Evolutionary conservation across 2,888 invertebrate species (phyloP), one percentile per base, ranked within the genome.

Genomic region (Leucophora obtusa): DNA sequence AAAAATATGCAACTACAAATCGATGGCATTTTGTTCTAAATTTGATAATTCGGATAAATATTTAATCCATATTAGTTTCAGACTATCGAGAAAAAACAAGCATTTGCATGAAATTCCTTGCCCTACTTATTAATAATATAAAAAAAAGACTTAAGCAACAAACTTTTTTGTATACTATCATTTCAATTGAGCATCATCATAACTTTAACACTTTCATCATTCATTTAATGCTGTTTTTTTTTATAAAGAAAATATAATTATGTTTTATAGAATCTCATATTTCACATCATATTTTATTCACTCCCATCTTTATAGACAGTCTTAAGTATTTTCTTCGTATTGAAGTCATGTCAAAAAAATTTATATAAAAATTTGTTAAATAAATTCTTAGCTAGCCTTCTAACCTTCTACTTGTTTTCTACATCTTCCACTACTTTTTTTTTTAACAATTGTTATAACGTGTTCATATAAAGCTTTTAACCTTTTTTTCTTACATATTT

Each of bases 401-500:
- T 59, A 65, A 70, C 70, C 53, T 47, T 47, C n/a, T 47, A 7
- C 21, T 14, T 18, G 11, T 18, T n/a, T 18, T 59, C 51, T 62
- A 56, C 56, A 28, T 21, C 24, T 21, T 14, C 56, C 8, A 15
- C n/a, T 56, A 28, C 24, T 54, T 54, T 15, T 54, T 18, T 80
- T 71, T 56, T 35, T 33, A 58, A 56, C 79, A 63, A 75, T 71
- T 72, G 72, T 71, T 76, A 21, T 47, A 68, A 54, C 76, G 76
- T 80, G 68, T 72, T 33, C 76, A 76, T 62, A 18, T 58, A 80
- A 80, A 80, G 75, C 80, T 75, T 80, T 80, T 80, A 76, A 80
- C 80, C 72, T 80, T 76, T 69, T 62, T 70, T 62, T 51, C 17
- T 77, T 24, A 35, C 21, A 53, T 62, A 28, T 58, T 69, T 70